These are phyloP conservation scores for Chymomyza caudatula DNA, from an alignment of 2,888 invertebrate species.

Conservation along the genomic window DNA sequence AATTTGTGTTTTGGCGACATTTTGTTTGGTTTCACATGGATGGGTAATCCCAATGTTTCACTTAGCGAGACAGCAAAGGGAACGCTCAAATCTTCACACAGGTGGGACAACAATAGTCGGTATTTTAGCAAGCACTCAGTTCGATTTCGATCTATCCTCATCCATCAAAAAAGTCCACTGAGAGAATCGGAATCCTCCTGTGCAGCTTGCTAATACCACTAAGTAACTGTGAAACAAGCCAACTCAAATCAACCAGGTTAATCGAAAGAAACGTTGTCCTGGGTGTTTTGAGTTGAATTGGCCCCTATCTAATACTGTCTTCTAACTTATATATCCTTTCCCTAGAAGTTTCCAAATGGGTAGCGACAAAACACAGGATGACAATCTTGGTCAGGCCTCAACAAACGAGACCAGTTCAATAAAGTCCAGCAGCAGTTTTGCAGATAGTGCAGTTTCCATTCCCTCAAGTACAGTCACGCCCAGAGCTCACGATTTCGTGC, in stretches of 20 bases:
- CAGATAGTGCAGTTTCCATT: slow-evolving; percentile 25
- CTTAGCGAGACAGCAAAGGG: slow-evolving; percentile 58
- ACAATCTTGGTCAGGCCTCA: slow-evolving; percentile 5
- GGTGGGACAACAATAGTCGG: slow-evolving; percentile 55
- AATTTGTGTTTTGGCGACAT: slow-evolving; percentile 95
- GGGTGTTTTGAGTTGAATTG: too few species aligned
- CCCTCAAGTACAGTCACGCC: slow-evolving; percentile 13
- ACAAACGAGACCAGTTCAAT: slow-evolving; percentile 28
- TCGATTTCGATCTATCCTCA: too few species aligned
- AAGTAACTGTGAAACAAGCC: too few species aligned
- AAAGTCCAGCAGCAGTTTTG: slow-evolving; percentile 34
- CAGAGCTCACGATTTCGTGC: slow-evolving; percentile 86
- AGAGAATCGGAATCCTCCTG: not conserved
- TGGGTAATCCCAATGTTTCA: slow-evolving; percentile 76
- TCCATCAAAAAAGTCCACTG: too few species aligned
- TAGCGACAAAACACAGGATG: slow-evolving; percentile 25
- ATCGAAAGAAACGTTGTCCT: too few species aligned
- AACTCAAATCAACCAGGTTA: too few species aligned
- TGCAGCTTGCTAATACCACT: too few species aligned
- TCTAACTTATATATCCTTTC: too few species aligned
- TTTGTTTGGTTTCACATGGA: slow-evolving; percentile 89
- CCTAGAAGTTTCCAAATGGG: not conserved
- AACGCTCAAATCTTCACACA: slow-evolving; percentile 57
- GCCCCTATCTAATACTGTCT: not conserved
- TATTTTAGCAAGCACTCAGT: not conserved